Base-by-base conservation (phyloP, 1,140 invertebrate genomes). In the Trachymyrmex septentrionalis region DNA sequence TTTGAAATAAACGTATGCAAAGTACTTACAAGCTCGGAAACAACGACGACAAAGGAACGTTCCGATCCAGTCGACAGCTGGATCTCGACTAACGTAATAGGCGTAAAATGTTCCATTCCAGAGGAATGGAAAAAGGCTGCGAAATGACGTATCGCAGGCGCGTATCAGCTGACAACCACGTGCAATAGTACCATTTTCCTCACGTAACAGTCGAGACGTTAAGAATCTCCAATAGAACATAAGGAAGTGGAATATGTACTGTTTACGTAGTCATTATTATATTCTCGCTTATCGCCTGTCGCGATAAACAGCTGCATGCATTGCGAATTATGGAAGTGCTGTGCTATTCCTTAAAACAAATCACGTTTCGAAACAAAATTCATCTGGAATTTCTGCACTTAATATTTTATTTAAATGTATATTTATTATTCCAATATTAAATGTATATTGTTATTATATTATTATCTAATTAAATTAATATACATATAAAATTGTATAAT, bases 121-220 rank as follows among this genome's bases (percentile, higher is more conserved):
- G 7, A 24, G 57, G 10, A 61, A 59, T 38, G 63, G 72, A 85
- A 50, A 14, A 53, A 75, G n/a, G 61, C 64, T 81, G 73, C 57
- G 67, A 50, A 78, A 14, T 48, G 64, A 84, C 77, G 87, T 88
- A 34, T 87, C 86, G 24, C 75, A 57, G 19, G 72, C 50, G 19
- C 88, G 72, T 87, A 92, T 92, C 92, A 91, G 90, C 90, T 92
- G 90, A 92, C 75, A 38, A 64, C 88, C 91, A 92, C 92, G 91
- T 92, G 92, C 85, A 86, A 63, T 38, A 75, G 38, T 69, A 69
- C 72, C 72, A 61, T 38, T 34, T 44, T 59, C n/a, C 12, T 75
- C n/a, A 34, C 21, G 53, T 10, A 9, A 67, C 84, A 24, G 24
- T 24, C 44, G 38, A 4, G 16, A 38, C 34, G 44, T 12, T 48